Conservation (phyloP, 2,888 invertebrate species). For the Epirrhoe alternata region DNA sequence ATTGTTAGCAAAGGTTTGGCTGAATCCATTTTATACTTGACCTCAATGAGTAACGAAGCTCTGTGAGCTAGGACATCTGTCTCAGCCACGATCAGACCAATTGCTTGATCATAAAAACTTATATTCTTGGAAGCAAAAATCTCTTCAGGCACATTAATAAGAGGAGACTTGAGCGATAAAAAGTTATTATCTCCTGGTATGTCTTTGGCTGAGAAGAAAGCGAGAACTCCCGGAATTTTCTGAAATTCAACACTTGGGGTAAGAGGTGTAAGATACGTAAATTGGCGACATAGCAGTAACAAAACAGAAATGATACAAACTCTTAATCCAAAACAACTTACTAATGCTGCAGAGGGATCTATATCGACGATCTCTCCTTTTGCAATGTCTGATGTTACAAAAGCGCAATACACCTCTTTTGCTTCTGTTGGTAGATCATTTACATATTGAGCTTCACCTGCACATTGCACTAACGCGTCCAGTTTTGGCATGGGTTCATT, state of each 20-base stretch:
- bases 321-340: conserved; percentile 54
- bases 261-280: no score
- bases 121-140: conserved; percentile 82
- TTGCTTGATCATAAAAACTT: conserved; percentile 87
- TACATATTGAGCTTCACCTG: conserved; percentile 88
- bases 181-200: conserved; percentile 88
- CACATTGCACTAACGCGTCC: conserved; percentile 86
- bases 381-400: conserved; percentile 84
- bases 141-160: conserved; percentile 64
- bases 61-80: conserved; percentile 82
- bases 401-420: conserved; percentile 88
- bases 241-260: conserved; percentile 58
- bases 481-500: conserved; percentile 88
- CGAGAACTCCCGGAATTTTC: conserved; percentile 87
- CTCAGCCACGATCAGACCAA: conserved; percentile 88
- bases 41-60: conserved; percentile 85
- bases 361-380: conserved; percentile 85
- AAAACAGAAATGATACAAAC: no score
- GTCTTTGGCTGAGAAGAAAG: conserved; percentile 87
- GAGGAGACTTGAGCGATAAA: conserved; percentile 35
- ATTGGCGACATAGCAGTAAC: no score
- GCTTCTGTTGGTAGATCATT: conserved; percentile 61
- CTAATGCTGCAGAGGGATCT: conserved; percentile 87
- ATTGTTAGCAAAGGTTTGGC: conserved; percentile 64
- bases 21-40: conserved; percentile 79